Evolutionary conservation across 2,888 invertebrate genomes (phyloP), one percentile per base, ranked within the genome.

Genomic region (Phaedon cochleariae): DNA sequence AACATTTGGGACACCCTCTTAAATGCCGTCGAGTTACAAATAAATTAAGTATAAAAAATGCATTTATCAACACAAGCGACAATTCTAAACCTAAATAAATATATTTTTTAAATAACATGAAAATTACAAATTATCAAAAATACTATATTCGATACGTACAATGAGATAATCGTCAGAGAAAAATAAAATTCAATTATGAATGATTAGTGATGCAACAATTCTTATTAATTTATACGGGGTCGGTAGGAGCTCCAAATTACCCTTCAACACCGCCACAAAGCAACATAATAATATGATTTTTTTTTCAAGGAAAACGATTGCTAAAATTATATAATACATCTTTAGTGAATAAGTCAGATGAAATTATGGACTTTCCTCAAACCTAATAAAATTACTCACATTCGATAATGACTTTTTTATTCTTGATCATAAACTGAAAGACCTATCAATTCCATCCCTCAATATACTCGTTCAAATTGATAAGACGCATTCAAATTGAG

Each of bases 41-140:
- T 67, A 67, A 61, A 62, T 65, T 60, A 60, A 45, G 60, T 67
- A 70, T 63, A 68, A 67, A 62, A 69, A 69, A 62, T 41, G 51
- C 64, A 60, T 58, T 63, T 60, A 58, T 59, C 54, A 65, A 65
- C 63, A 66, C 69, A 73, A 73, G 64, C 67, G 60, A 52, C 51
- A 55, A 65, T 62, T 64, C 60, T 73, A 70, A 68, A 68, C 66
- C 78, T 80, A 81, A 81, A 80, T 81, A 81, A 81, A 79, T 79
- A 77, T 76, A 55, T 62, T 45, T 58, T 70, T 77, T 74, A 77
- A 78, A 79, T 74, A 76, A 76, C 75, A 67, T 69, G 62, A 76
- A 76, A 79, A 74, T 75, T 74, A 78, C 74, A 77, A 76, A 45
- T 77, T 81, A 81, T 80, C 79, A 81, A 82, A 82, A 82, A 81